Base-by-base conservation (phyloP, 2,113 vertebrate species). In the Hippocampus zosterae region DNA sequence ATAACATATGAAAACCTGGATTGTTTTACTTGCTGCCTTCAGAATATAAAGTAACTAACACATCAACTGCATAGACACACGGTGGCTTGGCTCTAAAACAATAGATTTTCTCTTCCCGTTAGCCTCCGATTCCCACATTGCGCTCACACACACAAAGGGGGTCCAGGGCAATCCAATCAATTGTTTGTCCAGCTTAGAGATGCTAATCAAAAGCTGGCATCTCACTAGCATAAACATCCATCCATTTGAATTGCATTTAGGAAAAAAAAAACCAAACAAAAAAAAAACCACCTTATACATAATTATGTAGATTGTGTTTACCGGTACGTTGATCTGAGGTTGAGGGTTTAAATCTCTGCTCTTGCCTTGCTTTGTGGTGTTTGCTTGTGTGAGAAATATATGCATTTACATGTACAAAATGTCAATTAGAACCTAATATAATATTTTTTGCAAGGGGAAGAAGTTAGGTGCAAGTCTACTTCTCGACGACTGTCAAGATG, bases 121-220 rank as follows among this genome's bases (percentile, higher is more conserved):
- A 79, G 74, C 52, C 68, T 67, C 67, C 42, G 67, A 72, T 60
- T 42, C 66, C 61, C 68, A 68, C 21, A 65, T 46, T 23, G 40
- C 3, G 33, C 27, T 37, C 59, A 16, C 66, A 71, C 16, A 68
- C 65, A 48, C 73, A 71, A 53, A 37, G 37, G 33, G 66, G 68
- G 44, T 73, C 61, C 61, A 63, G 67, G 69, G n/a, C 77, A 80
- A 81, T 76, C 61, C 56, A 81, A 81, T 85, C 72, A 75, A 84
- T 81, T 80, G 64, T 76, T 65, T 67, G 78, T 76, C 63, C 55
- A 70, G 72, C 70, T 77, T 68, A 78, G 9, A 76, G 52, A 40
- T 33, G 42, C 68, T 71, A 48, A 23, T 64, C 56, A 77, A 82
- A 71, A 53, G 53, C 27, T 62, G 50, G 60, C 68, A 71, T 59